Percentiles rank a stretch among this genome's conserved stretches.
Evolutionary conservation across 2,113 vertebrate species (phyloP).

Genomic region (Elgaria multicarinata): DNA sequence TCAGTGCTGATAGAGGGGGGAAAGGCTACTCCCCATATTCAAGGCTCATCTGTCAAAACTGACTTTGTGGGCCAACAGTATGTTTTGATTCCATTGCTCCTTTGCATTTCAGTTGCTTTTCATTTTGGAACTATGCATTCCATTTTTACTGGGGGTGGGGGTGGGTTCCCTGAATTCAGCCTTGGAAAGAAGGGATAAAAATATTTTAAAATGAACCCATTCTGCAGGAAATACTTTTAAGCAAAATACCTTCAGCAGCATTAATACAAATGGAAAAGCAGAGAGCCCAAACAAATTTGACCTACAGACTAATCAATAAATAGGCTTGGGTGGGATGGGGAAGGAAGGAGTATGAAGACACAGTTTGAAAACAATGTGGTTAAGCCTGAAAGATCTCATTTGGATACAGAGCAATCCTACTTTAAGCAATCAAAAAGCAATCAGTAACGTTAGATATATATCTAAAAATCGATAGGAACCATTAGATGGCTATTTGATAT

Average conservation of each 20-base stretch:
- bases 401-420: background rate
- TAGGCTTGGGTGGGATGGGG: too few species aligned
- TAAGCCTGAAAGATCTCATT: background rate
- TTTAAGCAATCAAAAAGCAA: conserved; percentile 13
- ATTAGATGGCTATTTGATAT: conserved; percentile 2
- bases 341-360: too few species aligned
- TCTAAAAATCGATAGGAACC: background rate
- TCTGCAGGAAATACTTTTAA: background rate
- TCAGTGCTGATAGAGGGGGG: too few species aligned
- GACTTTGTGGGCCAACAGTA: background rate
- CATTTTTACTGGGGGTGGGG: background rate
- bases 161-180: background rate
- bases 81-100: background rate
- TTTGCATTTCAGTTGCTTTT: background rate
- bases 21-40: background rate
- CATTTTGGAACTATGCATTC: background rate
- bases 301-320: background rate
- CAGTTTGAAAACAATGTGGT: background rate
- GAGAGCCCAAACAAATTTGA: background rate
- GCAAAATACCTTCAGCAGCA: background rate
- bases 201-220: background rate
- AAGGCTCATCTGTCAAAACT: background rate
- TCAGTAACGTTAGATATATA: background rate
- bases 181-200: background rate
- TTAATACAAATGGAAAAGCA: background rate